Evolutionary conservation across 1,140 invertebrate genomes (phyloP).

Genomic region (Venustaconcha ellipsiformis): DNA sequence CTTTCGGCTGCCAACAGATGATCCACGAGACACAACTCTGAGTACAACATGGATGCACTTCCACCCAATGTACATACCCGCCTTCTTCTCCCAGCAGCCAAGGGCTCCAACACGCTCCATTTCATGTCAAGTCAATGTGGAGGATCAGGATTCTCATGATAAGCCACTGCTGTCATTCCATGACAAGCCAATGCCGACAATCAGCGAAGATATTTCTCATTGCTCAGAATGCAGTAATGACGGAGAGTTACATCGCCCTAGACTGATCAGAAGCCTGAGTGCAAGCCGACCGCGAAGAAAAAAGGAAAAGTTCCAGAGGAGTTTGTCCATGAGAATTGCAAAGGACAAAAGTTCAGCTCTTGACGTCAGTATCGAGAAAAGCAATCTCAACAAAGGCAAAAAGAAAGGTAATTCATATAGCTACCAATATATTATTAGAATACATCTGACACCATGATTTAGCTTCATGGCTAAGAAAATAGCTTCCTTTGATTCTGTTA

Average conservation of each 20-base stretch:
- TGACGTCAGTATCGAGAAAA: constrained; percentile 46
- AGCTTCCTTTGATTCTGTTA: no score
- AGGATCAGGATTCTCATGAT: not conserved
- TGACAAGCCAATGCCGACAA: no score
- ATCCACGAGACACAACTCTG: constrained; percentile 23
- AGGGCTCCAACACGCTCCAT: constrained; percentile 54
- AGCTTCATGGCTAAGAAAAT: no score
- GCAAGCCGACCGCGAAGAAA: constrained; percentile 36
- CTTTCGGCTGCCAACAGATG: constrained; percentile 46
- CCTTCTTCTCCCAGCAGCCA: constrained; percentile 38
- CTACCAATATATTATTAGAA: no score
- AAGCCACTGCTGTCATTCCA: no score
- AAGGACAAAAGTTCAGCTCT: constrained; percentile 41
- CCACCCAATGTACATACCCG: constrained; percentile 63
- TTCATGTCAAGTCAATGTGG: constrained; percentile 55
- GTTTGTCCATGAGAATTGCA: constrained; percentile 44
- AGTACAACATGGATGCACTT: constrained; percentile 55
- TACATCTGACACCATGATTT: no score
- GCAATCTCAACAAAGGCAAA: constrained; percentile 47
- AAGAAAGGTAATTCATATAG: constrained; percentile 48
- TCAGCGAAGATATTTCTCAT: no score
- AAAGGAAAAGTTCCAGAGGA: constrained; percentile 40
- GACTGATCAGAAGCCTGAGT: constrained; percentile 44
- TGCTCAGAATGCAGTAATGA: no score
- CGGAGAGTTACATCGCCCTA: not conserved